phyloP scores from a whole-genome alignment of 2,113 vertebrate genomes.

The Talpa occidentalis region DNA sequence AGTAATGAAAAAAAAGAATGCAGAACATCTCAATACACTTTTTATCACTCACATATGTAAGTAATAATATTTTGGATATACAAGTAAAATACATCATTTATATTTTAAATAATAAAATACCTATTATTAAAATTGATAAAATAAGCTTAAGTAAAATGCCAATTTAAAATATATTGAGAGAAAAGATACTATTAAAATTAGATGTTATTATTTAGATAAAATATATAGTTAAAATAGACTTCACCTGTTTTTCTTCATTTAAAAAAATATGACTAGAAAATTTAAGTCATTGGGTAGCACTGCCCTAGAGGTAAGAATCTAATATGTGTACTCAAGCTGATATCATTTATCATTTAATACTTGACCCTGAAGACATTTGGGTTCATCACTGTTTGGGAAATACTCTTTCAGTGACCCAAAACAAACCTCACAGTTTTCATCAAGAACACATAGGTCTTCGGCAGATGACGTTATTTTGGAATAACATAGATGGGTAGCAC shows the following conservation, averaged over 20 bases:
- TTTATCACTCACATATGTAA: neutral
- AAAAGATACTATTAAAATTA: constrained; percentile 1
- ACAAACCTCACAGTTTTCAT: neutral
- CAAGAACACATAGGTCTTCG: neutral
- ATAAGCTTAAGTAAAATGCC: neutral
- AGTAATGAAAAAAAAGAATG: constrained; percentile 1
- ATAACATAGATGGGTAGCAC: neutral
- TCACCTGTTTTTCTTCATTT: neutral
- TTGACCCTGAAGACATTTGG: neutral
- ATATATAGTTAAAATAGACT: neutral
- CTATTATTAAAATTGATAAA: neutral
- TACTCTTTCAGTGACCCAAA: constrained; percentile 2
- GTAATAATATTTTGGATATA: neutral
- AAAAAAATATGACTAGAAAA: neutral
- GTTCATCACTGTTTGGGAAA: neutral
- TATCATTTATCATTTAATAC: constrained; percentile 24
- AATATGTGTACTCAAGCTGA: neutral
- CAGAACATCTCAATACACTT: neutral
- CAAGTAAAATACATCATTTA: neutral
- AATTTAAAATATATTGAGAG: constrained; percentile 13
- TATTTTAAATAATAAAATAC: neutral
- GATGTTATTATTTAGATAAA: neutral
- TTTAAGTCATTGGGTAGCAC: neutral
- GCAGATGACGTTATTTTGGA: neutral
- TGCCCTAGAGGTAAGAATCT: neutral